phyloP scores from a whole-genome alignment of 1,140 invertebrate species.

The Drosophila novamexicana region DNA sequence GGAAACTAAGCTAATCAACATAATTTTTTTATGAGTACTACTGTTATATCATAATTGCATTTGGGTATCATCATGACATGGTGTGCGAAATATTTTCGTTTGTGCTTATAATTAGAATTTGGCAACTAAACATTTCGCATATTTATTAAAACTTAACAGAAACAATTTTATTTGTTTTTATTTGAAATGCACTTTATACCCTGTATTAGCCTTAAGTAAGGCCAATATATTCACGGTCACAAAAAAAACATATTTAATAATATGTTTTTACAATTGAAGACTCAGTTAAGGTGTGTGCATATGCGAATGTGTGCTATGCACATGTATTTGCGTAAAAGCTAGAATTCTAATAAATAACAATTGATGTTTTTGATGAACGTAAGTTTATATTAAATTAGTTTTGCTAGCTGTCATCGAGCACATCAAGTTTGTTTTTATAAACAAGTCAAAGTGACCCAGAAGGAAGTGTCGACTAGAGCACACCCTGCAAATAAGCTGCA shows the following conservation, averaged over 20 bases:
- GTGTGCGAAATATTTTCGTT: background rate
- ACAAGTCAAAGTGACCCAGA: background rate
- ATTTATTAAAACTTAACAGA: background rate
- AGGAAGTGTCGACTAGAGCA: background rate
- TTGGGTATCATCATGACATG: background rate
- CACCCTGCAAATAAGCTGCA: background rate
- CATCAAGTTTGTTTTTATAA: background rate
- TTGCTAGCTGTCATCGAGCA: background rate
- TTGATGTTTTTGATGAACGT: background rate
- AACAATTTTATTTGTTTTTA: background rate
- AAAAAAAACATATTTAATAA: background rate
- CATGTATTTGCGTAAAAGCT: background rate
- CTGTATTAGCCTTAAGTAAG: background rate
- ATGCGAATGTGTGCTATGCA: background rate
- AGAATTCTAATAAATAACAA: background rate
- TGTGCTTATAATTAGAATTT: constrained; percentile 2
- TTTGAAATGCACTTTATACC: background rate
- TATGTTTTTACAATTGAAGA: background rate
- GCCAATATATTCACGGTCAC: too few species aligned
- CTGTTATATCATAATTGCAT: background rate
- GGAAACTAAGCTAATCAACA: too few species aligned
- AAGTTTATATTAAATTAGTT: constrained; percentile 6
- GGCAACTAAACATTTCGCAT: background rate
- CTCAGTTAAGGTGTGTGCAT: background rate
- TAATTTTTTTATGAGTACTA: background rate